These are phyloP conservation scores for Platichthys flesus DNA, from an alignment of 2,113 vertebrate genomes.

Conservation along the genomic window DNA sequence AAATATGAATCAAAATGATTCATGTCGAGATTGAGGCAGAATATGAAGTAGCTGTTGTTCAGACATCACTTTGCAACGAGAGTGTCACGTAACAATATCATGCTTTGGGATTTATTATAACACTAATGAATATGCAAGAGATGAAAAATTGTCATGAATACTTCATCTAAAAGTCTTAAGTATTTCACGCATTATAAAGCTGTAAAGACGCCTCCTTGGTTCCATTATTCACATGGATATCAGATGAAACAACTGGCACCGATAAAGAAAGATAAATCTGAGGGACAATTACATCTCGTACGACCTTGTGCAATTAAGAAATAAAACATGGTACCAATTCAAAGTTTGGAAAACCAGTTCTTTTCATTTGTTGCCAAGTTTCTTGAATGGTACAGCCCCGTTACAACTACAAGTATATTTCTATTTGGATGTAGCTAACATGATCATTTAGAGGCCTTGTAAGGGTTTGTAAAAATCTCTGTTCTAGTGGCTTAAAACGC, in stretches of 20 bases:
- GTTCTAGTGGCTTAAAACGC: no score
- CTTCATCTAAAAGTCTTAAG: not conserved
- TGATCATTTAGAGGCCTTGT: no score
- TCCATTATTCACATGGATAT: slow-evolving; percentile 10
- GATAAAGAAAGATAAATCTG: not conserved
- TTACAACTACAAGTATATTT: no score
- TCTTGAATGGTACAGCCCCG: not conserved
- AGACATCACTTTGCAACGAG: slow-evolving; percentile 1
- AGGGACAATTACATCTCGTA: not conserved
- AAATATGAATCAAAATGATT: not conserved
- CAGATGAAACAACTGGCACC: slow-evolving; percentile 3
- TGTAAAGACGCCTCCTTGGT: not conserved
- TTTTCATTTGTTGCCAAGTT: not conserved
- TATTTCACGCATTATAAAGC: not conserved
- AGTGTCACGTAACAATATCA: not conserved
- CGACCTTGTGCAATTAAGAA: not conserved
- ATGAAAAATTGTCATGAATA: no score
- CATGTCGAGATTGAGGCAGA: not conserved
- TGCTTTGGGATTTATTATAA: no score
- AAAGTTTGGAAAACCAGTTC: not conserved
- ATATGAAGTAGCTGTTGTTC: not conserved
- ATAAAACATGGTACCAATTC: not conserved
- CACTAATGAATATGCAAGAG: no score
- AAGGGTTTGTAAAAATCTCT: no score
- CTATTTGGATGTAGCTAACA: no score